phyloP scores from a whole-genome alignment of 2,888 invertebrate species.

The Aelia acuminata region DNA sequence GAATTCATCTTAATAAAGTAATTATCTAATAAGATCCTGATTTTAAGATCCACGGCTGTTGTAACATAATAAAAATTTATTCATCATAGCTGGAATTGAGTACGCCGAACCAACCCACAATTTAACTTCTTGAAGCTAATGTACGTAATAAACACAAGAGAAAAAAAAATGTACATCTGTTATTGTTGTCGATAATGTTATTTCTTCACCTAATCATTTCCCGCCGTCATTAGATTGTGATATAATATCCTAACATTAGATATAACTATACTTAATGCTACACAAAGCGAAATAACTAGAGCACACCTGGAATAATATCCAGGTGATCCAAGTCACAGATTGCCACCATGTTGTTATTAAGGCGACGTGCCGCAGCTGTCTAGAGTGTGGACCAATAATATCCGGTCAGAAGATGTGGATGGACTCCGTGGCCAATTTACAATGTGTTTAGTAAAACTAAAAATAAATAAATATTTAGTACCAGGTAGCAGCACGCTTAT shows the following conservation, averaged over 20 bases:
- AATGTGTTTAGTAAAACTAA: too few species aligned
- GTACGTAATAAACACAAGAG: too few species aligned
- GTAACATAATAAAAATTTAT: too few species aligned
- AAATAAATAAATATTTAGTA: too few species aligned
- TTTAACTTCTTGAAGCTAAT: too few species aligned
- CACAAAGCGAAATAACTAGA: neutral
- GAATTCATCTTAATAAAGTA: too few species aligned
- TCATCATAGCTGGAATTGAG: too few species aligned
- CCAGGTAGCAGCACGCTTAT: too few species aligned
- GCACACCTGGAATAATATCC: conserved; percentile 10
- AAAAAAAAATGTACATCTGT: neutral
- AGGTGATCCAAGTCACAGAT: neutral
- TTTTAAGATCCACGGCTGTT: too few species aligned
- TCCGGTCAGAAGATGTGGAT: neutral
- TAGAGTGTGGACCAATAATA: neutral
- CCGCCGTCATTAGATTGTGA: neutral
- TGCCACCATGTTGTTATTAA: neutral
- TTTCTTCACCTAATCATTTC: neutral
- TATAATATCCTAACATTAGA: neutral
- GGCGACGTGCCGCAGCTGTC: neutral
- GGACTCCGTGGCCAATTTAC: too few species aligned
- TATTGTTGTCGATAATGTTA: neutral
- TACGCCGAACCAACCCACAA: too few species aligned
- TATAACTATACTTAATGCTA: neutral
- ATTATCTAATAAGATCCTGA: too few species aligned